Evolutionary conservation across 2,888 invertebrate genomes (phyloP).

Genomic region (Thereva unica): DNA sequence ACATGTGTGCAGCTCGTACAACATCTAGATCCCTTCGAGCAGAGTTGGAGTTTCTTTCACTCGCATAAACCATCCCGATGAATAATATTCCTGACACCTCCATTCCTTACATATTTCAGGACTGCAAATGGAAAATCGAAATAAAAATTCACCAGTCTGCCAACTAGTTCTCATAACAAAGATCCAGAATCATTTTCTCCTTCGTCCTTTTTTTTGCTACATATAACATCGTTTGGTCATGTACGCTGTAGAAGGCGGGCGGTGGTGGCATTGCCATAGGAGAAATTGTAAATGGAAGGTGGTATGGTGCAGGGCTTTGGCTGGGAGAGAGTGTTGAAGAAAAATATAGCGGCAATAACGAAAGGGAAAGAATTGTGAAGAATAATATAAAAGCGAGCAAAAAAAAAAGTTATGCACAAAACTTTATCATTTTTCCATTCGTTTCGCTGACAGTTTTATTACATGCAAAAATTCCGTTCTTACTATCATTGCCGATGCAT

Average conservation of each 20-base stretch:
- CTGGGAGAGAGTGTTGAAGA: background rate
- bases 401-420: conserved; percentile 16
- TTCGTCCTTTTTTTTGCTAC: background rate
- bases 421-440: conserved; percentile 26
- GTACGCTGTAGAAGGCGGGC: background rate
- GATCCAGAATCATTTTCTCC: conserved; percentile 14
- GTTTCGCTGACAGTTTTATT: conserved; percentile 28
- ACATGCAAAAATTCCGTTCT: conserved; percentile 10
- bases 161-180: background rate
- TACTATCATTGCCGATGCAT: conserved; percentile 15
- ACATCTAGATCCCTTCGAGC: conserved; percentile 18
- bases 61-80: conserved; percentile 21
- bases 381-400: conserved; percentile 14
- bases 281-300: background rate
- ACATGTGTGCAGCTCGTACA: conserved; percentile 19
- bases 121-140: conserved; percentile 32
- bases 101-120: conserved; percentile 29
- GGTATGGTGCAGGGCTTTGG: background rate
- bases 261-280: too few relatives aligned
- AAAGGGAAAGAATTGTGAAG: conserved; percentile 5
- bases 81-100: conserved; percentile 31
- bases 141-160: conserved; percentile 27
- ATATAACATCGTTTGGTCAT: background rate
- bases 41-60: conserved; percentile 25
- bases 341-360: background rate